Evolutionary conservation across 2,888 invertebrate genomes (phyloP).

Genomic region (Magallana nippona): DNA sequence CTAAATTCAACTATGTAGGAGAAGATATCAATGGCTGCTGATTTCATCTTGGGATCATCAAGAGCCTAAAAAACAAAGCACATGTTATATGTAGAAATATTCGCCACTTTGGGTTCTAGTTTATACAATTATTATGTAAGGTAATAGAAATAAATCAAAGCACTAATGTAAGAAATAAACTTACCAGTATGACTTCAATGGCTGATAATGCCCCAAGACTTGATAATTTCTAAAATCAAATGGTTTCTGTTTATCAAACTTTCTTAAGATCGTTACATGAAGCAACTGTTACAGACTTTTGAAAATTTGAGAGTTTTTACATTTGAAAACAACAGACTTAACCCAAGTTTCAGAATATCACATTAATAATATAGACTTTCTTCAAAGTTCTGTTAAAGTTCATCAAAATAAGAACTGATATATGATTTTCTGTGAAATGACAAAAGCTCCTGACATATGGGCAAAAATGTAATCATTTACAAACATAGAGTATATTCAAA

Average conservation of each 20-base stretch:
- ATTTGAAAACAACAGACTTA: too few species aligned
- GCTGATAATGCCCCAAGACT: conserved; percentile 78
- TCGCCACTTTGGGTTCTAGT: too few species aligned
- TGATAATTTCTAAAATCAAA: conserved; percentile 77
- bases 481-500: neutral
- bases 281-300: too few species aligned
- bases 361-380: too few species aligned
- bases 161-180: conserved; percentile 42
- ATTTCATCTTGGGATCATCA: conserved; percentile 96
- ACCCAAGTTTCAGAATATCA: too few species aligned
- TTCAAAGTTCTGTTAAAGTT: too few species aligned
- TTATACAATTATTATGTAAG: neutral
- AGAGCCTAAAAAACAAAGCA: conserved; percentile 82
- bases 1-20: conserved; percentile 99
- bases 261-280: too few species aligned
- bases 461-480: too few species aligned
- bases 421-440: too few species aligned
- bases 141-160: neutral
- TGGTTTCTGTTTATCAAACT: neutral
- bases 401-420: too few species aligned
- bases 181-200: conserved; percentile 78
- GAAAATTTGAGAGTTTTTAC: too few species aligned
- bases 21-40: conserved; percentile 98
- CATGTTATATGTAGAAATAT: neutral
- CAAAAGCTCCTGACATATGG: too few species aligned